Percentiles rank a stretch among this genome's conserved stretches.
Evolutionary conservation across 2,113 vertebrate genomes (phyloP).

Genomic region (Pogonocichla stellata): DNA sequence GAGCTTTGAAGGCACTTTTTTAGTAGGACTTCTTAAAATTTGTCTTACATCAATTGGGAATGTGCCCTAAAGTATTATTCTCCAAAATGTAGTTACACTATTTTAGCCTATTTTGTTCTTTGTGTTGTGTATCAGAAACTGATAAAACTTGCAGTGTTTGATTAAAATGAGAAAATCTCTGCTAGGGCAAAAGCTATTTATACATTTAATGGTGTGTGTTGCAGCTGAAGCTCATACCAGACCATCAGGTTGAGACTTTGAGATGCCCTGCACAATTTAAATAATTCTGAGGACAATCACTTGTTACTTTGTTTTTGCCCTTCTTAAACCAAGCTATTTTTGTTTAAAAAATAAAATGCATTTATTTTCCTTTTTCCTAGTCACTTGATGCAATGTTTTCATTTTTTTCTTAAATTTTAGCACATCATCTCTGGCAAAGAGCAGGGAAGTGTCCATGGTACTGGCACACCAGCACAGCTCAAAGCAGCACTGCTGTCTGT

Average conservation of each 20-base stretch:
- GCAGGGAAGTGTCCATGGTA: background rate
- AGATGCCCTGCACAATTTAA: background rate
- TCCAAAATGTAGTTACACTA: background rate
- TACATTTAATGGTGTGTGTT: background rate
- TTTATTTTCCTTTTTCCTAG: background rate
- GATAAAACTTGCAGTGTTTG: background rate
- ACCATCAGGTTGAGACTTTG: background rate
- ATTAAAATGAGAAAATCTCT: background rate
- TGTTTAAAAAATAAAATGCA: fast-evolving
- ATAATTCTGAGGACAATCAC: background rate
- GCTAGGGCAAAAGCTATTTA: background rate
- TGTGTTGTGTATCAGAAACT: background rate
- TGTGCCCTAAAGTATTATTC: background rate
- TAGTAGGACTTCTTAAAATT: background rate
- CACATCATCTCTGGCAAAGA: background rate
- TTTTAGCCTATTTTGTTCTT: background rate
- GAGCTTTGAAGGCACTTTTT: background rate
- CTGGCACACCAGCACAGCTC: background rate
- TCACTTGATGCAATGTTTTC: background rate
- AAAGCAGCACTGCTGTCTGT: background rate
- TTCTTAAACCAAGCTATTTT: background rate
- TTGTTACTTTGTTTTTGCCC: background rate
- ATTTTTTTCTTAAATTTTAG: background rate
- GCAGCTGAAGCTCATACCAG: background rate
- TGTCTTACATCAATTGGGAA: background rate